A percentile compares a stretch with the other conserved stretches of the same genome.
Conservation (phyloP, 2,113 vertebrate species). For the Gopherus evgoodei region DNA sequence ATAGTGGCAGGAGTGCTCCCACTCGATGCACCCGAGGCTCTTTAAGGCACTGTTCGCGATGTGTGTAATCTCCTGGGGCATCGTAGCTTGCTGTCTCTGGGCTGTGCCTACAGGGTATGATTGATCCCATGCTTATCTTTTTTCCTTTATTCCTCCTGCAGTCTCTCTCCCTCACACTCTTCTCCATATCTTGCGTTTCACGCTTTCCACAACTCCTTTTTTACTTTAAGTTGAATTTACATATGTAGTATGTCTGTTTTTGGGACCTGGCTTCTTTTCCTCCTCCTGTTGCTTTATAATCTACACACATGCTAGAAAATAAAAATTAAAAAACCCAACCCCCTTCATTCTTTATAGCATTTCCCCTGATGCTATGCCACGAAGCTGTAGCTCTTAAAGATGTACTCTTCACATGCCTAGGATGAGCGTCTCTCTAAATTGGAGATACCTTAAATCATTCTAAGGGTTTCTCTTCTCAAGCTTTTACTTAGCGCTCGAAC, state of each 20-base stretch:
- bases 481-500: not conserved
- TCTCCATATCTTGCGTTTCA: not conserved
- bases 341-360: not conserved
- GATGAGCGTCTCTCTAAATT: not conserved
- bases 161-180: too few species aligned
- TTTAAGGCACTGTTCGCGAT: not conserved
- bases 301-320: not conserved
- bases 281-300: not conserved
- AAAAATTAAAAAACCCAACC: not conserved
- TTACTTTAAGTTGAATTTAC: not conserved
- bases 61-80: not conserved
- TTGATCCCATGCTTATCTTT: not conserved
- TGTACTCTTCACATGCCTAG: not conserved
- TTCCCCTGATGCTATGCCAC: not conserved
- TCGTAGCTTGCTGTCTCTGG: not conserved
- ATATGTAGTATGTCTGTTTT: not conserved
- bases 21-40: accelerated
- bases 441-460: not conserved
- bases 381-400: not conserved
- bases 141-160: not conserved
- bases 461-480: not conserved
- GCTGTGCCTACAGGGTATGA: not conserved
- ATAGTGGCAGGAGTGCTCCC: not conserved
- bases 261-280: accelerated
- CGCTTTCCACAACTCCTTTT: not conserved